Conservation (phyloP, 2,113 vertebrate species). For the Rallus limicola region DNA sequence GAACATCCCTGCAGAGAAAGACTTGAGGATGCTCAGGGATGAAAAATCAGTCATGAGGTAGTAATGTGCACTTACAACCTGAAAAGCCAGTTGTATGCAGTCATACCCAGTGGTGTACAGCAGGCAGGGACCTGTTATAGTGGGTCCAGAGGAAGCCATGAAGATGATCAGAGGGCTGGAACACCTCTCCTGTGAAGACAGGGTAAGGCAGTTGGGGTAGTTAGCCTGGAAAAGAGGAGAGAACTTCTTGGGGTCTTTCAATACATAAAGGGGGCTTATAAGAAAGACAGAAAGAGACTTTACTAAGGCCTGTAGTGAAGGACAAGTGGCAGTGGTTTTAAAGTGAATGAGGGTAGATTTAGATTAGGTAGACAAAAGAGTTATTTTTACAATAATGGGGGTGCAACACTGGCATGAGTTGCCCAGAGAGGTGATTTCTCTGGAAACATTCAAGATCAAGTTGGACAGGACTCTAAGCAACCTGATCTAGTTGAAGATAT, state of each 20-base stretch:
- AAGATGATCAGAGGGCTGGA: background rate
- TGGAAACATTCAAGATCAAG: background rate
- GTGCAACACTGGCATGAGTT: background rate
- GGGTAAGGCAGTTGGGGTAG: background rate
- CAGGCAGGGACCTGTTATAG: background rate
- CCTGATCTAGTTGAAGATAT: background rate
- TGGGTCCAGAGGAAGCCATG: background rate
- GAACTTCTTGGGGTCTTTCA: background rate
- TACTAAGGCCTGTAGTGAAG: background rate
- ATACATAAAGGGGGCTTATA: background rate
- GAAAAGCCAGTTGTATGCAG: background rate
- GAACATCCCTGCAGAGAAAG: background rate
- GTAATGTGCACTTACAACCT: background rate
- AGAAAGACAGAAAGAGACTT: background rate
- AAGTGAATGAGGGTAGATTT: background rate
- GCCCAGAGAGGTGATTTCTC: background rate
- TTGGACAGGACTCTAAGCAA: background rate
- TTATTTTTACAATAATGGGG: accelerated
- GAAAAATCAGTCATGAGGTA: background rate
- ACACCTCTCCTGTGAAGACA: background rate
- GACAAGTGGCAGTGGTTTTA: background rate
- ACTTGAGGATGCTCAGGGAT: background rate
- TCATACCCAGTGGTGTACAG: background rate
- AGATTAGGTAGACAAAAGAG: background rate
- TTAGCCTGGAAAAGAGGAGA: background rate